Percentiles rank a stretch among this genome's conserved stretches.
Conservation (phyloP, 1,140 invertebrate genomes). For the Calycopis cecrops region DNA sequence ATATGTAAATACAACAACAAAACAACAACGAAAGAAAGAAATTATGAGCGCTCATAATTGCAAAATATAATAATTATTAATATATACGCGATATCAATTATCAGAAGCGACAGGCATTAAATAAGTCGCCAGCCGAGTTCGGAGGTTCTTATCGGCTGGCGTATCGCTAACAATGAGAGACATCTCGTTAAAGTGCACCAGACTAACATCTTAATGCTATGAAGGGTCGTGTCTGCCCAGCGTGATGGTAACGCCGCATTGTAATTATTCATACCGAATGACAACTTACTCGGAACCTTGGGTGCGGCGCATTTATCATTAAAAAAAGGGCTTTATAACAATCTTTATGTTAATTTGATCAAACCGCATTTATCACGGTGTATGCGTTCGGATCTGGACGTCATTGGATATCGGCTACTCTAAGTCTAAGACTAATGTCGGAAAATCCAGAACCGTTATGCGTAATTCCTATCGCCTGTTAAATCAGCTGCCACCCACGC, state of each 20-base stretch:
- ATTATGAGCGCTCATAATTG: no score
- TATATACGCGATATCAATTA: constrained; percentile 31
- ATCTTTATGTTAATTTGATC: constrained; percentile 5
- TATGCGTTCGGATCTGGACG: no score
- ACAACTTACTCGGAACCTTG: constrained; percentile 49
- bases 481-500: no score
- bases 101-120: constrained; percentile 64
- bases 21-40: no score
- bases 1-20: no score
- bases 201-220: constrained; percentile 62
- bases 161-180: constrained; percentile 60
- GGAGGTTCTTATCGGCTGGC: constrained; percentile 52
- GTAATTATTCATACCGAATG: constrained; percentile 57
- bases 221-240: constrained; percentile 58
- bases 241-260: constrained; percentile 51
- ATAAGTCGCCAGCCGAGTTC: constrained; percentile 51
- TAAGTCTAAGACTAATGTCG: no score
- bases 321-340: constrained; percentile 19
- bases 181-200: constrained; percentile 42
- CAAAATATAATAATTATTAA: not conserved
- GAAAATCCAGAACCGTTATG: no score
- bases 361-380: not conserved
- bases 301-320: constrained; percentile 36
- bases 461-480: no score
- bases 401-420: no score